Conservation (phyloP, 2,113 vertebrate species). For the Lycaon pictus region DNA sequence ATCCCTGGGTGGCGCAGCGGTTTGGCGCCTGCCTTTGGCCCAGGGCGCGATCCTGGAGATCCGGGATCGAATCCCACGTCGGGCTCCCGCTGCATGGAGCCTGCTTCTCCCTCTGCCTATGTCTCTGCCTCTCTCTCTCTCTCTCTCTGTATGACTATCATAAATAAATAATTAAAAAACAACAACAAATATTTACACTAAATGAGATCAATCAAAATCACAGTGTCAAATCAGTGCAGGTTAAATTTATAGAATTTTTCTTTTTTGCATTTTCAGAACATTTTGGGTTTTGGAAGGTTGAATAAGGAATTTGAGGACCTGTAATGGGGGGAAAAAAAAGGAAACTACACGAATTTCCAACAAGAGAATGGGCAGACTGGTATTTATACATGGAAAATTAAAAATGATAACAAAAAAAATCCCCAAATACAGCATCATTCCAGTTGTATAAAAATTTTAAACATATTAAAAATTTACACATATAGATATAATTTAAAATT, state of each 20-base stretch:
- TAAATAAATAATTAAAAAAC: too few relatives aligned
- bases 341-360: not conserved
- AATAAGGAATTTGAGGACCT: not conserved
- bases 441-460: not conserved
- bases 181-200: not conserved
- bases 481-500: not conserved
- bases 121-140: too few relatives aligned
- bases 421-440: not conserved
- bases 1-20: too few relatives aligned
- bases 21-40: too few relatives aligned
- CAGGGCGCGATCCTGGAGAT: too few relatives aligned
- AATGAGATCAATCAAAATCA: not conserved
- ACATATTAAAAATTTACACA: not conserved
- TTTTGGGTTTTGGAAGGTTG: not conserved
- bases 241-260: not conserved
- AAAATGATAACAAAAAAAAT: not conserved
- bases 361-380: not conserved
- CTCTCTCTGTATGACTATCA: too few relatives aligned
- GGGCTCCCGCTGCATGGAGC: too few relatives aligned
- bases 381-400: not conserved
- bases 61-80: too few relatives aligned
- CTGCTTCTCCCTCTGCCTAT: too few relatives aligned
- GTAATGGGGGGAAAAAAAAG: not conserved
- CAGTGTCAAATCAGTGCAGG: not conserved
- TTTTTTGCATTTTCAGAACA: not conserved